Conservation (phyloP, 2,888 invertebrate species). For the Drosophila anceps region DNA sequence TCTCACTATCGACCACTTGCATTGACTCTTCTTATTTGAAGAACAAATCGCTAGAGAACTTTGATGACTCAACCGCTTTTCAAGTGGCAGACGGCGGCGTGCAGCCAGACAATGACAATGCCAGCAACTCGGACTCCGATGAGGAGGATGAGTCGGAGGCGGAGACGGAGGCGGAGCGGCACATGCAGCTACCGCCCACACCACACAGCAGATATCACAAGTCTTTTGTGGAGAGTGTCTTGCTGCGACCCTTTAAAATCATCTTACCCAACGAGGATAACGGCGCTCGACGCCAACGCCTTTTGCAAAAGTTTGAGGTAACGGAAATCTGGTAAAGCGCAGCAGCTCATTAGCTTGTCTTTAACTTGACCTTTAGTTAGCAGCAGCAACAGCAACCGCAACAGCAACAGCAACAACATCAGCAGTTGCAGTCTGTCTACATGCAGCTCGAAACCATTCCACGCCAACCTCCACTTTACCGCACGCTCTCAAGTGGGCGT, state of each 20-base stretch:
- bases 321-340: constrained; percentile 83
- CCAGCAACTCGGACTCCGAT: constrained; percentile 37
- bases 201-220: constrained; percentile 77
- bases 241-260: constrained; percentile 84
- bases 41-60: constrained; percentile 85
- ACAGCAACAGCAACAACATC: not conserved
- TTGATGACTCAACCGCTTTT: constrained; percentile 83
- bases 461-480: not conserved
- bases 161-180: constrained; percentile 85
- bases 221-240: constrained; percentile 83
- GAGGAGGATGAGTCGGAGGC: constrained; percentile 75
- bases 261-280: constrained; percentile 82
- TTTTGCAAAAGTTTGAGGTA: constrained; percentile 84
- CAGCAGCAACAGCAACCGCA: not conserved
- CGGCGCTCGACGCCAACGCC: constrained; percentile 79
- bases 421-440: not conserved
- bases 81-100: constrained; percentile 18
- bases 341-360: constrained; percentile 40
- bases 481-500: constrained; percentile 42
- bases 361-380: constrained; percentile 66
- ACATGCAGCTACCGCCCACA: constrained; percentile 86
- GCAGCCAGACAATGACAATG: constrained; percentile 47
- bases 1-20: constrained; percentile 83
- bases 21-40: constrained; percentile 84
- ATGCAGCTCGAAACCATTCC: constrained; percentile 2